Base-by-base conservation (phyloP, 2,888 invertebrate species). In the Volucella inanis region DNA sequence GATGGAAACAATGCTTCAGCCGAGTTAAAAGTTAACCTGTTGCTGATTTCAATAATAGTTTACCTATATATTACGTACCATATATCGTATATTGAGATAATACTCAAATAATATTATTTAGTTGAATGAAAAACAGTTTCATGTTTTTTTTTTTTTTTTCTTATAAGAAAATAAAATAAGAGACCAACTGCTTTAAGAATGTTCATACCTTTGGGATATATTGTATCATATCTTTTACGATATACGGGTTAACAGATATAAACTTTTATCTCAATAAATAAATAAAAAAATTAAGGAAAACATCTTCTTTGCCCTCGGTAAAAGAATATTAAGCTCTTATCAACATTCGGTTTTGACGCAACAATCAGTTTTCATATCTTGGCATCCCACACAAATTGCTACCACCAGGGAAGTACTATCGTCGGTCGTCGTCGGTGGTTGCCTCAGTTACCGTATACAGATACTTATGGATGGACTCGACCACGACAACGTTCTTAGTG, bases 381-480 rank as follows among this genome's bases (percentile, higher is more conserved):
- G 59, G 57, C 55, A 81, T 85, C 81, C 85, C 81, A 85, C 81
- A 85, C 85, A 81, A 67, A 67, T 54, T 45, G 76, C 67, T 85
- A 47, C 85, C 85, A 81, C 85, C 84, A 61, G 49, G 54, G 68
- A 57, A 62, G 83, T 61, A 31, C 38, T 18, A 45, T 38, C 45
- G 39, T 45, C 43, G 31, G 39, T 55, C 78, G 65, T 52, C 61
- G 54, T 18, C 18, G 68, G 76, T 62, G 72, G 64, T 57, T 64
- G 18, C 72, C 45, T 38, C 6, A 18, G 8, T 39, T 18, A 49
- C 64, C 55, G 10, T 18, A 45, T 43, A 67, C 55, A 50, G 47
- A 45, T 65, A 67, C 67, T 41, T 45, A 54, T 14, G 8, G 49
- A n/a, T 41, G 54, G 52, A 52, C 50, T 54, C 43, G 43, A 10